Conservation (phyloP, 53 echinoderm and acorn worm genomes). For the Stichopus horrens region DNA sequence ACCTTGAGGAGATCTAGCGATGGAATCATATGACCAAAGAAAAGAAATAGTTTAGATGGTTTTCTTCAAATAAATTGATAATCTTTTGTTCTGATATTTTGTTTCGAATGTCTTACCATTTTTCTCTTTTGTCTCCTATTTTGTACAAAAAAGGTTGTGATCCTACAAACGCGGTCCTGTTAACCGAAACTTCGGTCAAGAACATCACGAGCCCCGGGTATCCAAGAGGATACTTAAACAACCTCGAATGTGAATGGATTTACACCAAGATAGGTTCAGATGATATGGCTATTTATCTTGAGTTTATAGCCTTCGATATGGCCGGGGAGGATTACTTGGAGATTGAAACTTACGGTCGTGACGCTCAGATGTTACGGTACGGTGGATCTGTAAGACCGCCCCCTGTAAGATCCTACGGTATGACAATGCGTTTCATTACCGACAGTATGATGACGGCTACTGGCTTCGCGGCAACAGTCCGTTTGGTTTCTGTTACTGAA, state of each 20-base stretch:
- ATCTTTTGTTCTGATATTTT: no score
- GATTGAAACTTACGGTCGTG: background rate
- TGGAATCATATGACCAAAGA: no score
- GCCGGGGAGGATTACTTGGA: conserved; percentile 12
- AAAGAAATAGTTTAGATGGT: no score
- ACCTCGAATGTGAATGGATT: conserved; percentile 16
- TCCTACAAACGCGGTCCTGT: background rate
- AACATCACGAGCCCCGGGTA: conserved; percentile 27
- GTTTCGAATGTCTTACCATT: no score
- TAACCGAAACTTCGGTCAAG: background rate
- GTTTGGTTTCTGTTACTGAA: background rate
- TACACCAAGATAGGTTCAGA: background rate
- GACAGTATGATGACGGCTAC: background rate
- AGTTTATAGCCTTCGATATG: conserved; percentile 10
- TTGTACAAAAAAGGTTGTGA: background rate
- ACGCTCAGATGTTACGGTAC: background rate
- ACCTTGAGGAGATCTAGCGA: no score
- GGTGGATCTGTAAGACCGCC: conserved; percentile 6
- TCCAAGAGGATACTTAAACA: conserved; percentile 21
- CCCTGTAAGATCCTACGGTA: background rate
- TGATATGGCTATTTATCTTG: background rate
- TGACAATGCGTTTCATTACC: background rate
- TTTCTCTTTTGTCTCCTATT: background rate
- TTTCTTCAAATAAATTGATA: no score
- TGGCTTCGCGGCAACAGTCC: background rate